Evolutionary conservation across 2,797 vertebrate genomes (phyloP).

Genomic region (Morelia viridis): DNA sequence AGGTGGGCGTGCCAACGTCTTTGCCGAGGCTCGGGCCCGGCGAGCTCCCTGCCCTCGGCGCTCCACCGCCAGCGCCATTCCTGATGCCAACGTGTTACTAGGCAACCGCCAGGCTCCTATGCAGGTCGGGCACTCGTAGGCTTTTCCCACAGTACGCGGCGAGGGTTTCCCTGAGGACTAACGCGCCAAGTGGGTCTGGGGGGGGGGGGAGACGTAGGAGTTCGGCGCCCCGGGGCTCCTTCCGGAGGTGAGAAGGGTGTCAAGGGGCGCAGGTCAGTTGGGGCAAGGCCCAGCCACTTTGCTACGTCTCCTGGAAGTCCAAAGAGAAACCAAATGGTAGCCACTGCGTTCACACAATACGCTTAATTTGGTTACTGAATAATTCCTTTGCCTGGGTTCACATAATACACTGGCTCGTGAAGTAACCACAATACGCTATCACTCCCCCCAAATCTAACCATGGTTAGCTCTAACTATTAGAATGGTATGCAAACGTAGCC

Average conservation of each 20-base stretch:
- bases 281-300: not conserved
- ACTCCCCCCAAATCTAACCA: not conserved
- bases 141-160: not conserved
- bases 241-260: not conserved
- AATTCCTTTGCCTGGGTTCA: not conserved
- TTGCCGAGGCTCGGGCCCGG: slow-evolving; percentile 8
- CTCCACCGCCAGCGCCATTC: not conserved
- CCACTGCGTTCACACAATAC: not conserved
- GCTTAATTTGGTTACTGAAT: not conserved
- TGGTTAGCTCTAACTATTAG: not conserved
- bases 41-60: slow-evolving; percentile 2
- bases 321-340: not conserved
- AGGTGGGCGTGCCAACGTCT: slow-evolving; percentile 13
- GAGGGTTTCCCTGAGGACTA: not conserved
- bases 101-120: slow-evolving; percentile 14
- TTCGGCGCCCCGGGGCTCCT: not conserved
- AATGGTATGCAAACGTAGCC: not conserved
- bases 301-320: not conserved
- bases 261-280: not conserved
- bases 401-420: not conserved
- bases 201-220: not conserved
- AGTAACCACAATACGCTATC: not conserved
- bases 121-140: not conserved
- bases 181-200: not conserved
- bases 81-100: slow-evolving; percentile 34